A percentile compares a stretch with the other conserved stretches of the same genome.
These are phyloP conservation scores for Lathronympha strigana DNA, from an alignment of 2,888 invertebrate genomes.

Conservation along the genomic window DNA sequence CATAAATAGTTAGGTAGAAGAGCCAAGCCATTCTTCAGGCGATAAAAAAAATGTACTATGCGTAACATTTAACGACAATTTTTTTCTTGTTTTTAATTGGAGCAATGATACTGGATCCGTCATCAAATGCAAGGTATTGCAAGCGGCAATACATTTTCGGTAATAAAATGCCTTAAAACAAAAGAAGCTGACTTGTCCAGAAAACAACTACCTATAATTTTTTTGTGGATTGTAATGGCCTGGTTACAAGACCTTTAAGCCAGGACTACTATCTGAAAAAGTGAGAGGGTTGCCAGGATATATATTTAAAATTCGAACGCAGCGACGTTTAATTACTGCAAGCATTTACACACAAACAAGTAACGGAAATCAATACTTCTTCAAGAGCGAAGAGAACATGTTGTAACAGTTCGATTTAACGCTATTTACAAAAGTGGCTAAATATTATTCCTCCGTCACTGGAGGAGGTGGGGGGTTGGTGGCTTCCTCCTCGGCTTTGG, in stretches of 20 bases:
- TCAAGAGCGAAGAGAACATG: constrained; percentile 72
- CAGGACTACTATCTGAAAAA: not conserved
- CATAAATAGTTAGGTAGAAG: not conserved
- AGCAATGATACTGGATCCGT: no score
- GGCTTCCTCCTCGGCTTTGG: constrained; percentile 76
- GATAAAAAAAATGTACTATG: no score
- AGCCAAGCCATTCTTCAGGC: no score
- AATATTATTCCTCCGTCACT: constrained; percentile 80
- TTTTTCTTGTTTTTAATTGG: no score
- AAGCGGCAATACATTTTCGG: no score
- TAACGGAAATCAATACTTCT: constrained; percentile 62
- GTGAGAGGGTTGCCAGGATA: constrained; percentile 8
- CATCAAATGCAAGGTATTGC: no score
- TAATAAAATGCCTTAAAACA: no score
- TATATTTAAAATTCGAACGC: constrained; percentile 33
- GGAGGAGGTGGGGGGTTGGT: constrained; percentile 57
- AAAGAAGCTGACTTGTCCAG: no score
- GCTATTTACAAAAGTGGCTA: constrained; percentile 81
- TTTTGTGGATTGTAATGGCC: no score
- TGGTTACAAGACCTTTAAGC: no score
- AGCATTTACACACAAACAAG: constrained; percentile 39
- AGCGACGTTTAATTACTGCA: constrained; percentile 36
- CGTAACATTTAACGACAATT: no score
- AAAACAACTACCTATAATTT: no score
- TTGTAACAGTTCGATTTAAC: constrained; percentile 75